A percentile compares a stretch with the other conserved stretches of the same genome.
Evolutionary conservation across 2,888 invertebrate genomes (phyloP).

Genomic region (Argyresthia goedartella): DNA sequence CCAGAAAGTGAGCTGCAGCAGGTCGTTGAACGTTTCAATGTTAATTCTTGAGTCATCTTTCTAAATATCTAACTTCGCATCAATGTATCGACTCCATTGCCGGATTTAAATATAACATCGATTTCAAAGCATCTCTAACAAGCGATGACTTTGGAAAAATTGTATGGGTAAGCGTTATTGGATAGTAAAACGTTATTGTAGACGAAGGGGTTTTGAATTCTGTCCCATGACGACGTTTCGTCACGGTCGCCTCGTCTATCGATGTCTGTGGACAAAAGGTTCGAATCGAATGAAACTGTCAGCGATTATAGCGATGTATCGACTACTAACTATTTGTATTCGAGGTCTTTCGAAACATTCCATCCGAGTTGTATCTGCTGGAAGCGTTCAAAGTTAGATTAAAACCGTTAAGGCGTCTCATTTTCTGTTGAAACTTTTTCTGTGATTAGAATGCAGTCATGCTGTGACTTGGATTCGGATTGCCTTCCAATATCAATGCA

Average conservation of each 20-base stretch:
- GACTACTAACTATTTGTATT: slow-evolving; percentile 43
- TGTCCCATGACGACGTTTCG: slow-evolving; percentile 6
- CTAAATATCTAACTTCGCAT: neutral
- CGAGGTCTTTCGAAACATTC: slow-evolving; percentile 36
- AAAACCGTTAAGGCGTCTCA: slow-evolving; percentile 4
- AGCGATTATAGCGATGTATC: slow-evolving; percentile 34
- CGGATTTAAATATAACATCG: neutral
- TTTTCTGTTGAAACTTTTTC: slow-evolving; percentile 2
- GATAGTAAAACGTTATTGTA: neutral
- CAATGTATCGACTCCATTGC: too few relatives aligned
- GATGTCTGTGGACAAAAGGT: slow-evolving; percentile 28
- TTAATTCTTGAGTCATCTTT: neutral
- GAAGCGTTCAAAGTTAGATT: neutral
- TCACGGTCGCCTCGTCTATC: slow-evolving; percentile 9
- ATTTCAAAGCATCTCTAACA: neutral
- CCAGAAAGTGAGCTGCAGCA: neutral
- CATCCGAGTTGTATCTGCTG: slow-evolving; percentile 10
- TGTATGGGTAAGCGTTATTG: neutral
- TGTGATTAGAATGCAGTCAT: neutral
- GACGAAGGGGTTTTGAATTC: neutral
- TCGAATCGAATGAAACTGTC: slow-evolving; percentile 46
- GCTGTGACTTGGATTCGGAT: neutral
- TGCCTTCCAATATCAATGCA: too few relatives aligned
- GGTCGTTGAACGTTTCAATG: neutral
- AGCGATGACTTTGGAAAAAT: neutral